These are phyloP conservation scores for Chalcis sispes DNA, from an alignment of 2,888 invertebrate species.

Conservation along the genomic window DNA sequence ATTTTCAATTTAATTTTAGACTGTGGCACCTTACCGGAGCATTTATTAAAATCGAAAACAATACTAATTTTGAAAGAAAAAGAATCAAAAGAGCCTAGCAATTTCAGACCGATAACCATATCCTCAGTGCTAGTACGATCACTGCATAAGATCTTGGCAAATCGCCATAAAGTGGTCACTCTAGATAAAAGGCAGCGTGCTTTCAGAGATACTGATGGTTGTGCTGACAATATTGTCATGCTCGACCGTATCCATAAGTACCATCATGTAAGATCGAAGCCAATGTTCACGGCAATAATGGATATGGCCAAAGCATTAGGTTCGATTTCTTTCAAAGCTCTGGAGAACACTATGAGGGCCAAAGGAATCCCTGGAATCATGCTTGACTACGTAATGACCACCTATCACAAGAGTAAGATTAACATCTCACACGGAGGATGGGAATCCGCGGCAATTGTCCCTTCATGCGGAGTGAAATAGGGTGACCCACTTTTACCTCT, in stretches of 20 bases:
- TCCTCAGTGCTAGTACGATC: background rate
- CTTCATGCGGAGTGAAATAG: background rate
- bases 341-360: background rate
- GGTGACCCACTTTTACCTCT: background rate
- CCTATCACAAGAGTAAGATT: slow-evolving; percentile 4
- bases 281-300: slow-evolving; percentile 5
- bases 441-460: background rate
- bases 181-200: slow-evolving; percentile 65
- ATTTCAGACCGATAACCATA: slow-evolving; percentile 23
- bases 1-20: no score
- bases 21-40: no score
- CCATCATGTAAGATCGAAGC: background rate
- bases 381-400: background rate
- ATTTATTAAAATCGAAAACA: no score
- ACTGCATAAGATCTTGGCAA: background rate
- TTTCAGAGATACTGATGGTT: slow-evolving; percentile 58
- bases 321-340: background rate
- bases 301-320: slow-evolving; percentile 6
- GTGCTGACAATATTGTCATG: background rate
- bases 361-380: background rate
- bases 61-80: no score
- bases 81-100: background rate
- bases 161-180: background rate
- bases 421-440: slow-evolving; percentile 54
- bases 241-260: background rate